phyloP scores from a whole-genome alignment of 2,113 vertebrate species.

The Myxocyprinus asiaticus region DNA sequence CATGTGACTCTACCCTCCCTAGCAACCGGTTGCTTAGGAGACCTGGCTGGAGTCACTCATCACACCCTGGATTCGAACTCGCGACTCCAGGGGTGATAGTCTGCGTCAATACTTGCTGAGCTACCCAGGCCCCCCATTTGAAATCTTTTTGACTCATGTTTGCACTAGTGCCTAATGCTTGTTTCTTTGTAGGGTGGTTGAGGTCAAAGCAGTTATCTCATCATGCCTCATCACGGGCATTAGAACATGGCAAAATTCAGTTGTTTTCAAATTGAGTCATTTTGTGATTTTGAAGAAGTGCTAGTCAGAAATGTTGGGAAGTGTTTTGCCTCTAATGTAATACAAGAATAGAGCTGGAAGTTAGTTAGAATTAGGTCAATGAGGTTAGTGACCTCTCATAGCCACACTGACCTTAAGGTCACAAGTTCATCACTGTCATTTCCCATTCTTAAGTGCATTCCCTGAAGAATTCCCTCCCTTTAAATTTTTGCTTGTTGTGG shows the following conservation, averaged over 20 bases:
- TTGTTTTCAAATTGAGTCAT: slow-evolving; percentile 5
- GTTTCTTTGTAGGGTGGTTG: not conserved
- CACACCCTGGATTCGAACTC: too few relatives aligned
- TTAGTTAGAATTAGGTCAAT: not conserved
- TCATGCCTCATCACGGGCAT: slow-evolving; percentile 26
- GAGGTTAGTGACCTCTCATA: not conserved
- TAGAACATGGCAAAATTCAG: not conserved
- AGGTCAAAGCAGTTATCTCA: slow-evolving; percentile 14
- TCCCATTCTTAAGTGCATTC: not conserved
- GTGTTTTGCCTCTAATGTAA: not conserved
- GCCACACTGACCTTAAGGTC: not conserved
- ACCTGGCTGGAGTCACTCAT: too few relatives aligned
- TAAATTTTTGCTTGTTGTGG: not conserved
- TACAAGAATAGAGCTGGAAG: not conserved
- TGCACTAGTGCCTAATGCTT: too few relatives aligned
- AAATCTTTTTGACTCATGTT: not conserved
- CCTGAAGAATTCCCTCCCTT: not conserved
- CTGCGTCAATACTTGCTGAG: too few relatives aligned
- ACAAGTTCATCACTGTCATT: slow-evolving; percentile 2
- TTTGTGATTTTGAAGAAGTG: not conserved
- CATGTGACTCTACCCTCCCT: too few relatives aligned
- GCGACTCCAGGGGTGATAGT: too few relatives aligned
- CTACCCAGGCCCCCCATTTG: too few relatives aligned
- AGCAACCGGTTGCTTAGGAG: too few relatives aligned
- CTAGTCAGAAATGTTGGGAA: not conserved